These are phyloP conservation scores for Spinibarbus caldwelli DNA, from an alignment of 2,797 vertebrate genomes.

Conservation along the genomic window DNA sequence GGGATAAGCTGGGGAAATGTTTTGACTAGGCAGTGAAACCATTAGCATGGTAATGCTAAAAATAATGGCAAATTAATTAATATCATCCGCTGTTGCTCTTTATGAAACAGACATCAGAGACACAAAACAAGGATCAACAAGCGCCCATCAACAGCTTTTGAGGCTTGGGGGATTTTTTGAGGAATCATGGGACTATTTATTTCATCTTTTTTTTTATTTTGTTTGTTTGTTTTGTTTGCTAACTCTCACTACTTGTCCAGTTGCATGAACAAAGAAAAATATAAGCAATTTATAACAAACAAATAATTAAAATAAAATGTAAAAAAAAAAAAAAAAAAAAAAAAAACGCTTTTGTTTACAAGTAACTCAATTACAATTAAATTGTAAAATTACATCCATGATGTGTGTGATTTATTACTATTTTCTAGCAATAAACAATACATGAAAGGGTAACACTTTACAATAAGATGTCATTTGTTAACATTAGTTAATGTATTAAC, in stretches of 20 bases:
- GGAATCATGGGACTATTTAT: background rate
- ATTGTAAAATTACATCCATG: background rate
- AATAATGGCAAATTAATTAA: slow-evolving; percentile 63
- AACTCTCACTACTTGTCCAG: background rate
- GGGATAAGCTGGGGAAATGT: slow-evolving; percentile 58
- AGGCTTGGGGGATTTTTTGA: background rate
- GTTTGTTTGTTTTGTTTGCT: background rate
- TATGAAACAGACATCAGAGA: slow-evolving; percentile 55
- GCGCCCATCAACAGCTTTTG: background rate
- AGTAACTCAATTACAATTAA: background rate
- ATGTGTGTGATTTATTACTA: background rate
- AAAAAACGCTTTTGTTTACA: background rate
- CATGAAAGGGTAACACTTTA: no score
- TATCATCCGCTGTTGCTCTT: slow-evolving; percentile 48
- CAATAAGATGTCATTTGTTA: no score
- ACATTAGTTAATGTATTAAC: no score
- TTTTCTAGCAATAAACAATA: background rate
- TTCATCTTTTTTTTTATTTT: background rate
- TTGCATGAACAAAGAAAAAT: slow-evolving; percentile 1
- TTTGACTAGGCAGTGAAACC: slow-evolving; percentile 57
- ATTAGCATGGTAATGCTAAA: slow-evolving; percentile 60
- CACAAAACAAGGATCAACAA: slow-evolving; percentile 30
- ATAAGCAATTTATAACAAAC: background rate
- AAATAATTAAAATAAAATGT: background rate
- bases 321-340: no score